phyloP scores from a whole-genome alignment of 1,140 invertebrate genomes.

The Solenopsis fugax region DNA sequence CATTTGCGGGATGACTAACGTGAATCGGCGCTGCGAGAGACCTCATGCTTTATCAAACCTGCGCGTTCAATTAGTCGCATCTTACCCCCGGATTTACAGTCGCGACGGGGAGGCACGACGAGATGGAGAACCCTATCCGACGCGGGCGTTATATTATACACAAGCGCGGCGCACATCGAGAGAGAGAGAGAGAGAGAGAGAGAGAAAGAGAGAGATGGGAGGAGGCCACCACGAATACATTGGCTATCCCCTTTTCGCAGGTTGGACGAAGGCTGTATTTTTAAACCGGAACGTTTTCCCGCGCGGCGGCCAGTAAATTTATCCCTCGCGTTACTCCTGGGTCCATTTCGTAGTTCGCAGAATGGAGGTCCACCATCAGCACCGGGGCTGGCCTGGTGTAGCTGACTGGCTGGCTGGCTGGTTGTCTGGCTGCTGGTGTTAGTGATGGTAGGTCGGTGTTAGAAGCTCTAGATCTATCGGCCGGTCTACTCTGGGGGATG shows the following conservation, averaged over 20 bases:
- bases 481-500: slow-evolving; percentile 76
- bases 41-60: slow-evolving; percentile 56
- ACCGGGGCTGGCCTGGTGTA: slow-evolving; percentile 42
- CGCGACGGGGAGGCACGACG: slow-evolving; percentile 56
- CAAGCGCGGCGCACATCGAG: not conserved
- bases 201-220: not conserved
- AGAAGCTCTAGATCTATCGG: slow-evolving; percentile 81
- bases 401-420: not conserved
- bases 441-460: slow-evolving; percentile 51
- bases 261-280: slow-evolving; percentile 63
- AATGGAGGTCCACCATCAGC: slow-evolving; percentile 63
- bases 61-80: slow-evolving; percentile 68
- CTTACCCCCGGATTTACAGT: slow-evolving; percentile 63
- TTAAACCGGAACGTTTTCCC: slow-evolving; percentile 66
- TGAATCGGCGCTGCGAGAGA: slow-evolving; percentile 3
- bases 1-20: slow-evolving; percentile 24
- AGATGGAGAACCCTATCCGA: slow-evolving; percentile 59
- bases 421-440: not conserved
- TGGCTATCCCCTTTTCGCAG: slow-evolving; percentile 57
- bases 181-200: not conserved
- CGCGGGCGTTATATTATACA: not conserved
- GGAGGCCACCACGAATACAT: slow-evolving; percentile 6
- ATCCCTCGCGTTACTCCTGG: slow-evolving; percentile 79
- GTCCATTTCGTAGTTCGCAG: slow-evolving; percentile 80
- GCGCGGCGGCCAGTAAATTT: slow-evolving; percentile 80